phyloP scores from a whole-genome alignment of 2,113 vertebrate genomes.

The Nycticorax nycticorax region DNA sequence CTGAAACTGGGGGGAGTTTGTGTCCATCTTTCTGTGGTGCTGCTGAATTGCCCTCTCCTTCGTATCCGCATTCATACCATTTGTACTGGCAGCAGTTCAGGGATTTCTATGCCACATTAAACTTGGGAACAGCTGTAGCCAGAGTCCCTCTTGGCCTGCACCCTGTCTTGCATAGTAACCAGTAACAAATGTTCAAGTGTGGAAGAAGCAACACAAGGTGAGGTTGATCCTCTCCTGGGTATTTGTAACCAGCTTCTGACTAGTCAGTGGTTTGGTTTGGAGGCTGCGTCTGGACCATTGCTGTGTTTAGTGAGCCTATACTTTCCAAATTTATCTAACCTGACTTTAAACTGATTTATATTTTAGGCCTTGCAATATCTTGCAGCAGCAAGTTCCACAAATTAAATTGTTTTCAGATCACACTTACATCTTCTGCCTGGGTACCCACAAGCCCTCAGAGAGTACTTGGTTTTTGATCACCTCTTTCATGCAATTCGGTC shows the following conservation, averaged over 20 bases:
- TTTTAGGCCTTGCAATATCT: neutral
- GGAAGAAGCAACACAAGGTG: neutral
- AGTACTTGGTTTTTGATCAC: neutral
- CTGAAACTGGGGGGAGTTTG: neutral
- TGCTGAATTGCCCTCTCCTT: neutral
- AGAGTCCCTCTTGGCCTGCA: neutral
- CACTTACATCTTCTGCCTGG: neutral
- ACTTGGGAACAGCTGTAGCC: neutral
- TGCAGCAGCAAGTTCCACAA: neutral
- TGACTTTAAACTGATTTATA: neutral
- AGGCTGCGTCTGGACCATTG: neutral
- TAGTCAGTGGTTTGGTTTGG: neutral
- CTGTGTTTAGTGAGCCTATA: neutral
- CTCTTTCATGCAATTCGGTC: neutral
- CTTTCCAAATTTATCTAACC: neutral
- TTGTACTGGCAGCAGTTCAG: neutral
- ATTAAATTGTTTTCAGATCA: neutral
- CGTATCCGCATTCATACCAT: accelerated
- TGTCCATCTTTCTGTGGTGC: neutral
- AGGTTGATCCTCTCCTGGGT: neutral
- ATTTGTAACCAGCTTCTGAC: neutral
- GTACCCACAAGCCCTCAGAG: neutral
- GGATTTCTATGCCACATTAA: neutral
- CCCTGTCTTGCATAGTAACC: neutral
- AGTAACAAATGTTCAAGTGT: neutral